phyloP scores from a whole-genome alignment of 2,113 vertebrate species.

The Cottus gobio region DNA sequence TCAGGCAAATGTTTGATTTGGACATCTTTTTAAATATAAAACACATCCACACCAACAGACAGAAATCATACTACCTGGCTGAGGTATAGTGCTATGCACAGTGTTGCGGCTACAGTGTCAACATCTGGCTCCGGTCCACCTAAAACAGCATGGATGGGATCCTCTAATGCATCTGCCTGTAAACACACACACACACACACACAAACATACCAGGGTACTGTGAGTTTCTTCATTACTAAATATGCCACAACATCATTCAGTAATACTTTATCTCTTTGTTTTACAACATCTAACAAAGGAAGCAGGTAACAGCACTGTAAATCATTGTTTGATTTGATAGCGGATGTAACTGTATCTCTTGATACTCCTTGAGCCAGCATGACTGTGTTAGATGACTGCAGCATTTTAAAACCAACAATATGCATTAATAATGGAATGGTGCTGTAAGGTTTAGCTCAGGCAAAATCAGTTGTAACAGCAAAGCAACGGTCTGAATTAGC shows the following conservation, averaged over 20 bases:
- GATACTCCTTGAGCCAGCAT: constrained; percentile 20
- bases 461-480: neutral
- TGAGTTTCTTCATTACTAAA: neutral
- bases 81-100: constrained; percentile 91
- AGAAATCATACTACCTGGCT: constrained; percentile 84
- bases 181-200: constrained; percentile 54
- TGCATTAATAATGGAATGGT: constrained; percentile 67
- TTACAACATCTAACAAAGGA: constrained; percentile 7
- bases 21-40: neutral
- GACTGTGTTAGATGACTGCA: constrained; percentile 53
- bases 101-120: constrained; percentile 90
- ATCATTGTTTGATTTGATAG: constrained; percentile 32
- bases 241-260: neutral
- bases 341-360: constrained; percentile 29
- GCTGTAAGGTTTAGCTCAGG: constrained; percentile 19
- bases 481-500: constrained; percentile 1
- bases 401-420: constrained; percentile 47
- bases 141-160: constrained; percentile 89
- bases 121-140: constrained; percentile 89
- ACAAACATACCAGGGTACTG: constrained; percentile 9
- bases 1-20: neutral
- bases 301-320: neutral
- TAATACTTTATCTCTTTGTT: constrained; percentile 15
- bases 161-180: constrained; percentile 82
- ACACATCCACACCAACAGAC: neutral